Conservation (phyloP, 1,140 invertebrate species). For the Aphis craccivora region DNA sequence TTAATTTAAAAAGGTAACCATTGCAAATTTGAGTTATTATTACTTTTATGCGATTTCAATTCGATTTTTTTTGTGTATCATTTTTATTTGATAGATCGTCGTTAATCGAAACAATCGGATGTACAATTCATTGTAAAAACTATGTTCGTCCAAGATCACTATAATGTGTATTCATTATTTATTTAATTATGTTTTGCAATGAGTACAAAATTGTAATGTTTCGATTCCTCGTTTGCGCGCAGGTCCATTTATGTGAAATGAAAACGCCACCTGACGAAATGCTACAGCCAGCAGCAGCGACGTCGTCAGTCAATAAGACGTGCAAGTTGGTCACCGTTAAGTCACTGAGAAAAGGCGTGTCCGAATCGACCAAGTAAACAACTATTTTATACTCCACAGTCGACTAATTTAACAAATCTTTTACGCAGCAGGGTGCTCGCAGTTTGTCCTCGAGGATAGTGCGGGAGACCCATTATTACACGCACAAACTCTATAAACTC, state of each 20-base stretch:
- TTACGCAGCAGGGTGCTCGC: background rate
- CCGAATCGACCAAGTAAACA: constrained; percentile 70
- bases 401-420: background rate
- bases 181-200: background rate
- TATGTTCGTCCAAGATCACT: background rate
- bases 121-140: background rate
- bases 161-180: background rate
- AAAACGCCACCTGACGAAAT: constrained; percentile 67
- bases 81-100: background rate
- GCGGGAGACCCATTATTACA: background rate
- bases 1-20: too few relatives aligned
- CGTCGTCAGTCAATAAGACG: constrained; percentile 64
- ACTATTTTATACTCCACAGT: background rate
- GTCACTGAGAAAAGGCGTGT: constrained; percentile 72
- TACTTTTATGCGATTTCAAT: too few relatives aligned
- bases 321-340: constrained; percentile 79
- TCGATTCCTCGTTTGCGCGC: constrained; percentile 37
- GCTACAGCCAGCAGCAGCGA: background rate
- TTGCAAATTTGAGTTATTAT: background rate
- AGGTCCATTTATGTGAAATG: constrained; percentile 78
- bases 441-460: background rate
- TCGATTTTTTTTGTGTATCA: background rate
- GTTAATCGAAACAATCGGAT: background rate
- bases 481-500: background rate
- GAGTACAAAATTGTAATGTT: background rate